Evolutionary conservation across 92 coral and sea anemone species (phyloP).

Genomic region (Phenganax marumi): DNA sequence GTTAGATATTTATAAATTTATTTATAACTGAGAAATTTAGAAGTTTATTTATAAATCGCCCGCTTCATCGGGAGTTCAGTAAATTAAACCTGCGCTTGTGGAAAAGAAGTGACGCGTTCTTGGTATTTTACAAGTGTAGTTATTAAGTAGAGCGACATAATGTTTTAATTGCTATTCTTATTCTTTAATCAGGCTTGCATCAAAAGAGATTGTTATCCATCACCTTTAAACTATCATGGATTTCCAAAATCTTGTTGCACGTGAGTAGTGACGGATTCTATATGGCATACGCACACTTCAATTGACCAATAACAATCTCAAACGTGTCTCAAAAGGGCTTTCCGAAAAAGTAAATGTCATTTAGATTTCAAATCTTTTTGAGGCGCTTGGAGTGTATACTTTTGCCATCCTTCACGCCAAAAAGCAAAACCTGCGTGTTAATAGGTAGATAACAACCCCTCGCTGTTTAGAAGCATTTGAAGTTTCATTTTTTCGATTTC

Average conservation of each 20-base stretch:
- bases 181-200: slow-evolving; percentile 69
- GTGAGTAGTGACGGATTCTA: slow-evolving; percentile 54
- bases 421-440: neutral
- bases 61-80: too few relatives aligned
- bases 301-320: too few relatives aligned
- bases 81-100: too few relatives aligned
- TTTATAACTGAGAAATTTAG: too few relatives aligned
- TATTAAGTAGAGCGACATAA: neutral
- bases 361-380: too few relatives aligned
- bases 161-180: neutral
- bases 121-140: too few relatives aligned
- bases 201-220: slow-evolving; percentile 89
- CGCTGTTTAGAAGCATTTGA: neutral
- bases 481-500: neutral
- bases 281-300: neutral
- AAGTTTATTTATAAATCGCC: too few relatives aligned
- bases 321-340: too few relatives aligned
- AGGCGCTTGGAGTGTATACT: neutral
- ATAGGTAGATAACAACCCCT: neutral
- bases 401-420: neutral
- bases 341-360: too few relatives aligned
- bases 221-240: slow-evolving; percentile 93
- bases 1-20: too few relatives aligned
- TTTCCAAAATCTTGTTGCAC: slow-evolving; percentile 99
- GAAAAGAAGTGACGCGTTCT: too few relatives aligned